These are phyloP conservation scores for Petrocephalus microphthalmus DNA, from an alignment of 2,113 vertebrate genomes.

Conservation along the genomic window DNA sequence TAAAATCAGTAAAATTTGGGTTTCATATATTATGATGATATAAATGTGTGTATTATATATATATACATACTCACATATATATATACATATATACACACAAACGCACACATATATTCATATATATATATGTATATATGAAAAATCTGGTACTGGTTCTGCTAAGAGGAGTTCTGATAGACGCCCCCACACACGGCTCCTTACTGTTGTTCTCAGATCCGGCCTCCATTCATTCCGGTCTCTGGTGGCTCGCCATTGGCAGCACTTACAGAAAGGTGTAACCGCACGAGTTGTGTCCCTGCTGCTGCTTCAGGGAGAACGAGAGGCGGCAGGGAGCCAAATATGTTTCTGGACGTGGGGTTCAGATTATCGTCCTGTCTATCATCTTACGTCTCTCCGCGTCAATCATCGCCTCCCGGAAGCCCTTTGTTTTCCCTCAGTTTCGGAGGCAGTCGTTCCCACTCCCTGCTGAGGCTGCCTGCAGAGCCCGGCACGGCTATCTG, in stretches of 20 bases:
- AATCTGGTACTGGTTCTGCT: background rate
- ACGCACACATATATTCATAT: background rate
- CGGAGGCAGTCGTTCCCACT: background rate
- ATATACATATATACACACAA: background rate
- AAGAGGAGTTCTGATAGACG: background rate
- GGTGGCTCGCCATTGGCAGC: background rate
- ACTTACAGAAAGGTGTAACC: background rate
- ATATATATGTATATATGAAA: no score
- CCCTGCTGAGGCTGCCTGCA: background rate
- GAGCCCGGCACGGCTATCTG: background rate
- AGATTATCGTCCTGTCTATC: background rate
- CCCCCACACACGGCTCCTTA: background rate
- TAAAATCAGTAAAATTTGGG: no score
- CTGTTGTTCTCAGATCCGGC: background rate
- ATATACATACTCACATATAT: no score
- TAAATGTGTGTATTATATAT: no score
- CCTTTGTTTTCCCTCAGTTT: background rate
- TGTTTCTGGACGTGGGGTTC: background rate
- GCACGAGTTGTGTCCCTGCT: background rate
- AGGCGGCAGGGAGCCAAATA: background rate
- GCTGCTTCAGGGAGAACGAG: background rate
- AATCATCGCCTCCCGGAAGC: background rate
- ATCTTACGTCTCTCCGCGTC: background rate
- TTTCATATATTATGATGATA: no score
- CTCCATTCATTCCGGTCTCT: background rate